A percentile compares a stretch with the other conserved stretches of the same genome.
These are phyloP conservation scores for Atrichornis clamosus DNA, from an alignment of 2,113 vertebrate genomes.

Conservation along the genomic window DNA sequence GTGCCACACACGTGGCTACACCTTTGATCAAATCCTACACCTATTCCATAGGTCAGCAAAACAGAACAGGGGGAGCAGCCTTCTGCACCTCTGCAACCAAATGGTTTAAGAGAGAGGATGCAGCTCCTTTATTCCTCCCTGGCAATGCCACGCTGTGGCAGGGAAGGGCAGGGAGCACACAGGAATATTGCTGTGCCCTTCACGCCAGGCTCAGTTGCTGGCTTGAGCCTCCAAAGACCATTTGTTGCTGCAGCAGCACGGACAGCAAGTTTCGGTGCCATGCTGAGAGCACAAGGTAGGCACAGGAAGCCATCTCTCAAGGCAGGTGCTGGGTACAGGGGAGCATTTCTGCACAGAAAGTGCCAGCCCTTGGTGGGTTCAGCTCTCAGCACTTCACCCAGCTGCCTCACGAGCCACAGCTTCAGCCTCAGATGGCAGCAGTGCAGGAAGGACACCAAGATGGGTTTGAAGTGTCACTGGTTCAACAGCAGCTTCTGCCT, in stretches of 20 bases:
- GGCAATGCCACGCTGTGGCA: neutral
- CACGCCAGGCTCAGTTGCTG: neutral
- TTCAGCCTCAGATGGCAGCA: neutral
- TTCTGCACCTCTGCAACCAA: neutral
- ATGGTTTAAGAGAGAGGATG: neutral
- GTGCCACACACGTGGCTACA: neutral
- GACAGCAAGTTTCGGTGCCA: neutral
- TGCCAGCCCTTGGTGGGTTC: neutral
- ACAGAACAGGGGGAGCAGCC: neutral
- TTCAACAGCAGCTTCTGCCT: neutral
- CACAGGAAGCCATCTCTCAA: neutral
- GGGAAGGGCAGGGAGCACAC: neutral
- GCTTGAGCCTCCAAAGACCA: neutral
- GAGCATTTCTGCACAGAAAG: neutral
- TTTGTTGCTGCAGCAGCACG: neutral
- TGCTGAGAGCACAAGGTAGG: neutral
- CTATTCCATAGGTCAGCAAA: neutral
- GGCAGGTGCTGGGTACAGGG: neutral
- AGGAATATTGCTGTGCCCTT: neutral
- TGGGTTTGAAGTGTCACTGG: neutral
- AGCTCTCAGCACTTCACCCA: neutral
- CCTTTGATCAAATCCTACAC: neutral
- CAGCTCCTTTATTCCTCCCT: neutral
- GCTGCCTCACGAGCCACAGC: neutral
- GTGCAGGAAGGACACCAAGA: neutral